phyloP scores from a whole-genome alignment of 2,888 invertebrate genomes.

The Dione juno region DNA sequence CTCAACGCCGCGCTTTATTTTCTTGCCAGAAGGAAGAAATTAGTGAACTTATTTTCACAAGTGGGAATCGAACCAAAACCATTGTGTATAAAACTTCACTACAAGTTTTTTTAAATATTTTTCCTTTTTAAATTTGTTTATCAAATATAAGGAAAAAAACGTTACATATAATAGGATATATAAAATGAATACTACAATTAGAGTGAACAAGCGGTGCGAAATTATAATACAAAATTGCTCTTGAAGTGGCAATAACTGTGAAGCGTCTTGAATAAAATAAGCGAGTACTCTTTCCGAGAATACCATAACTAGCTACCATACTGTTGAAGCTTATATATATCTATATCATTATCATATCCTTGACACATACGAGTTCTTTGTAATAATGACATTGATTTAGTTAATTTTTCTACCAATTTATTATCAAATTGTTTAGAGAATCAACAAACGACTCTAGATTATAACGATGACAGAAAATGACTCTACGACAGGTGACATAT shows the following conservation, averaged over 20 bases:
- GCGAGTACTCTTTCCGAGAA: conserved; percentile 3
- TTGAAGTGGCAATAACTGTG: conserved; percentile 2
- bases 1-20: too few relatives aligned
- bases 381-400: background rate
- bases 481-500: too few relatives aligned
- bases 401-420: background rate
- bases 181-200: conserved; percentile 10
- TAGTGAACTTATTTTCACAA: too few relatives aligned
- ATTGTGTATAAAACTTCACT: too few relatives aligned
- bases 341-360: background rate
- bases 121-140: too few relatives aligned
- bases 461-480: too few relatives aligned
- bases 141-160: background rate
- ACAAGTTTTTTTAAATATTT: too few relatives aligned
- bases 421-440: background rate
- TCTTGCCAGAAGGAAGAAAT: too few relatives aligned
- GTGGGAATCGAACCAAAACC: too few relatives aligned
- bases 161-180: background rate
- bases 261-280: conserved; percentile 12
- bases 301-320: background rate
- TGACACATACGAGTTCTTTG: background rate
- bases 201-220: background rate
- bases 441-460: too few relatives aligned
- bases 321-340: background rate
- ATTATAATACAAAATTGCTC: conserved; percentile 3